These are phyloP conservation scores for Agrilus cyanescens DNA, from an alignment of 2,888 invertebrate species.

Conservation along the genomic window DNA sequence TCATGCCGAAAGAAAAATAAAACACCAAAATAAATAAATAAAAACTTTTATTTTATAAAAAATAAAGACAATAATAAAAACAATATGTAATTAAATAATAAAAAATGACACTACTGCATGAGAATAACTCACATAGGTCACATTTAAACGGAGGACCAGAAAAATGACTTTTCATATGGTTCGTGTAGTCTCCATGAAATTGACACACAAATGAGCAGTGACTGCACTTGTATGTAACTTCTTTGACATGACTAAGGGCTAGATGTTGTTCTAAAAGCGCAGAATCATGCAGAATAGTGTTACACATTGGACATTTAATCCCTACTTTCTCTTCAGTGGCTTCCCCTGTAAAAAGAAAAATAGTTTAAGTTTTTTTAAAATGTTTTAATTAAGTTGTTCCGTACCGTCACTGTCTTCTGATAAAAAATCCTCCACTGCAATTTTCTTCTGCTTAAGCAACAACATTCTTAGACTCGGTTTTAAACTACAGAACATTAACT, in stretches of 20 bases:
- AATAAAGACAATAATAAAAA: no score
- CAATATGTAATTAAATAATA: no score
- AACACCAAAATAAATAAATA: neutral
- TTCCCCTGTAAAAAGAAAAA: conserved; percentile 21
- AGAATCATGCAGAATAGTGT: conserved; percentile 39
- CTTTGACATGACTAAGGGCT: conserved; percentile 42
- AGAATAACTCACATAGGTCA: conserved; percentile 39
- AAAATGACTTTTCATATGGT: conserved; percentile 48
- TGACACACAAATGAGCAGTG: conserved; percentile 50
- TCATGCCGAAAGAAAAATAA: neutral
- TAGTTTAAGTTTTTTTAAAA: neutral
- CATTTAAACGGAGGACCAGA: conserved; percentile 52
- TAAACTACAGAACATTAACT: conserved; percentile 31
- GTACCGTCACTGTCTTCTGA: conserved; percentile 17
- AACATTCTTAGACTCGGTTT: conserved; percentile 34
- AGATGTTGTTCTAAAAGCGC: conserved; percentile 42
- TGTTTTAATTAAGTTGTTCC: conserved; percentile 1
- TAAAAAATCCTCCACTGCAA: conserved; percentile 22
- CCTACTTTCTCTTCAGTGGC: conserved; percentile 25
- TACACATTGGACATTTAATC: conserved; percentile 42
- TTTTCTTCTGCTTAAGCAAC: conserved; percentile 31
- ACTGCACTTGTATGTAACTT: conserved; percentile 47
- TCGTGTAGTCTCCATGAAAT: conserved; percentile 48
- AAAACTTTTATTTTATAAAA: neutral
- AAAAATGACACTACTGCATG: neutral